Conservation (phyloP, 2,888 invertebrate genomes). For the Drosophila kambysellisi region DNA sequence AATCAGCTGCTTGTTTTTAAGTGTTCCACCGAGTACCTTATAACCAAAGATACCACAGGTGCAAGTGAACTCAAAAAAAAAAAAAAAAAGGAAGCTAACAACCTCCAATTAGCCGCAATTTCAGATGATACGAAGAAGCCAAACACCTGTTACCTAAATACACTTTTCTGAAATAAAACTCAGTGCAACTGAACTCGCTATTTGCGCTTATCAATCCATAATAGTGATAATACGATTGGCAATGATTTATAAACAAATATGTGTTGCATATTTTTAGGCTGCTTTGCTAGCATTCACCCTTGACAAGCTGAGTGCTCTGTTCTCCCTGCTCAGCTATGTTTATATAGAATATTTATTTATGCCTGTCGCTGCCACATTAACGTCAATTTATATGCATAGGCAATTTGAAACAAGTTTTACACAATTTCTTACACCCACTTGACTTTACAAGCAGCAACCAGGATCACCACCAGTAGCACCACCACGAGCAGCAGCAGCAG, state of each 20-base stretch:
- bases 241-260: constrained; percentile 41
- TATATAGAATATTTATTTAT: constrained; percentile 50
- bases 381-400: constrained; percentile 86
- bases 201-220: constrained; percentile 22
- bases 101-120: background rate
- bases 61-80: constrained; percentile 36
- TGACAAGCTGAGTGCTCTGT: constrained; percentile 1
- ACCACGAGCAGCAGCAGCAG: constrained; percentile 27
- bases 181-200: constrained; percentile 24
- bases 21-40: constrained; percentile 1
- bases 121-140: constrained; percentile 18
- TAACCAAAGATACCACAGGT: constrained; percentile 37
- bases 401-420: constrained; percentile 85
- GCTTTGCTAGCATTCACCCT: constrained; percentile 3
- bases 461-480: constrained; percentile 30
- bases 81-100: background rate
- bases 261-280: constrained; percentile 64
- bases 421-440: constrained; percentile 85
- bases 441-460: constrained; percentile 67
- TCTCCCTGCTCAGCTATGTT: constrained; percentile 35
- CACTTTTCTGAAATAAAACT: background rate
- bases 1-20: constrained; percentile 12
- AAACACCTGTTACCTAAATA: constrained; percentile 53
- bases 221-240: constrained; percentile 40
- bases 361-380: constrained; percentile 79